phyloP scores from a whole-genome alignment of 2,888 invertebrate species.

The Tiliacea aurago region DNA sequence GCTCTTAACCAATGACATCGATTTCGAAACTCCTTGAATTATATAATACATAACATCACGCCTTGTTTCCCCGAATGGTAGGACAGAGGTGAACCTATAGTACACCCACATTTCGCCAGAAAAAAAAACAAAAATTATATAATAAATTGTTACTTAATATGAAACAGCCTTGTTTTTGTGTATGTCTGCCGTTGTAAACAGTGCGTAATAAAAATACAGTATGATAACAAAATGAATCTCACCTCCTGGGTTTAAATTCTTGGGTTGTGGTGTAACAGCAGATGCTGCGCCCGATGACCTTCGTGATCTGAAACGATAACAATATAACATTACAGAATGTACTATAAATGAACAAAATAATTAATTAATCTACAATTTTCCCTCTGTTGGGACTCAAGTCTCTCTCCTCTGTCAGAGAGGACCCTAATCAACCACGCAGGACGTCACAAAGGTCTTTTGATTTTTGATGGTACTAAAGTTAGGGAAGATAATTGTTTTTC shows the following conservation, averaged over 20 bases:
- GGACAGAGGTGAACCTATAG: no score
- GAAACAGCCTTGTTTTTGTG: slow-evolving; percentile 23
- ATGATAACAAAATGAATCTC: slow-evolving; percentile 73
- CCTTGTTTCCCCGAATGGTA: no score
- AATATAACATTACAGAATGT: slow-evolving; percentile 37
- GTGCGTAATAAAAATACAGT: slow-evolving; percentile 10
- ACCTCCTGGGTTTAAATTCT: slow-evolving; percentile 94
- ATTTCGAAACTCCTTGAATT: slow-evolving; percentile 37
- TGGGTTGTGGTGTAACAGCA: slow-evolving; percentile 93
- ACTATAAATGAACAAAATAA: slow-evolving; percentile 10
- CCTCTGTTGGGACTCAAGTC: not conserved
- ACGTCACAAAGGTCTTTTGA: not conserved
- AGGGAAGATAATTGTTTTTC: not conserved
- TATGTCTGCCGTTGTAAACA: slow-evolving; percentile 1
- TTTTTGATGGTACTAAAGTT: not conserved
- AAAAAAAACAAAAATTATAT: no score
- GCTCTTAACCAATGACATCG: slow-evolving; percentile 22
- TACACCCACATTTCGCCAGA: no score
- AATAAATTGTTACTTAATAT: no score
- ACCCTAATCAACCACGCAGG: not conserved
- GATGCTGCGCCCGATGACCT: slow-evolving; percentile 94
- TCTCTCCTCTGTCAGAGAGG: not conserved
- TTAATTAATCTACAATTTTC: not conserved
- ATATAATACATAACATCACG: no score
- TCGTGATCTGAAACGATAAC: slow-evolving; percentile 92